Percentiles rank a stretch among this genome's conserved stretches.
Conservation (phyloP, 2,888 invertebrate species). For the Thereva unica region DNA sequence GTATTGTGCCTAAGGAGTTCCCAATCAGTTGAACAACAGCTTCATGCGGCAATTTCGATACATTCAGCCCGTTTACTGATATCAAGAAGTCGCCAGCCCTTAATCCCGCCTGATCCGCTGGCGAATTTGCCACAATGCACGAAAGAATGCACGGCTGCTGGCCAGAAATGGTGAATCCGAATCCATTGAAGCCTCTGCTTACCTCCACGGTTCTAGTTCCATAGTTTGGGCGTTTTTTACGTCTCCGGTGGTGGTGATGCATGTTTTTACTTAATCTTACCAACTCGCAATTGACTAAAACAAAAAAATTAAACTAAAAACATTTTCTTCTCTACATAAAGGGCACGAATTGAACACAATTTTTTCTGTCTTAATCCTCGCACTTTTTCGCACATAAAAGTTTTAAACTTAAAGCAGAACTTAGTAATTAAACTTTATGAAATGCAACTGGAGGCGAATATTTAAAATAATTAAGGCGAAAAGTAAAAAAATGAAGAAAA, state of each 20-base stretch:
- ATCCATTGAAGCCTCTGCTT: slow-evolving; percentile 83
- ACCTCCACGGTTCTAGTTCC: slow-evolving; percentile 72
- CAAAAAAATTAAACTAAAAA: neutral
- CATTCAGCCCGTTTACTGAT: slow-evolving; percentile 88
- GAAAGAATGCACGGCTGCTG: slow-evolving; percentile 95
- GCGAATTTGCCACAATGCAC: slow-evolving; percentile 87
- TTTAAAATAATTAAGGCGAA: neutral
- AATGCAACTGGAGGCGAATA: neutral
- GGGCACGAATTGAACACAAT: slow-evolving; percentile 7
- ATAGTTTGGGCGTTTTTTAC: slow-evolving; percentile 68
- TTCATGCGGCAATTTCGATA: slow-evolving; percentile 90
- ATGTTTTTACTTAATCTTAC: slow-evolving; percentile 16
- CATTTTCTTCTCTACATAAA: slow-evolving; percentile 5
- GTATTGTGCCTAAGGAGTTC: slow-evolving; percentile 78
- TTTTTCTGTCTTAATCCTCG: neutral
- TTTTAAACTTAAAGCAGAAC: neutral
- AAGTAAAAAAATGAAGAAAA: slow-evolving; percentile 14
- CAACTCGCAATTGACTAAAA: neutral
- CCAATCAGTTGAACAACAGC: slow-evolving; percentile 91
- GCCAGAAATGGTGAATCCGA: slow-evolving; percentile 97
- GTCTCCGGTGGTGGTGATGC: slow-evolving; percentile 59
- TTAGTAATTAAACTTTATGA: neutral
- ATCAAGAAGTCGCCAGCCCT: slow-evolving; percentile 91
- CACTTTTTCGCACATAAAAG: neutral
- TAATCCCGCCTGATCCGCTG: slow-evolving; percentile 88